Base-by-base conservation (phyloP, 2,888 invertebrate species). In the Xanthia icteritia region DNA sequence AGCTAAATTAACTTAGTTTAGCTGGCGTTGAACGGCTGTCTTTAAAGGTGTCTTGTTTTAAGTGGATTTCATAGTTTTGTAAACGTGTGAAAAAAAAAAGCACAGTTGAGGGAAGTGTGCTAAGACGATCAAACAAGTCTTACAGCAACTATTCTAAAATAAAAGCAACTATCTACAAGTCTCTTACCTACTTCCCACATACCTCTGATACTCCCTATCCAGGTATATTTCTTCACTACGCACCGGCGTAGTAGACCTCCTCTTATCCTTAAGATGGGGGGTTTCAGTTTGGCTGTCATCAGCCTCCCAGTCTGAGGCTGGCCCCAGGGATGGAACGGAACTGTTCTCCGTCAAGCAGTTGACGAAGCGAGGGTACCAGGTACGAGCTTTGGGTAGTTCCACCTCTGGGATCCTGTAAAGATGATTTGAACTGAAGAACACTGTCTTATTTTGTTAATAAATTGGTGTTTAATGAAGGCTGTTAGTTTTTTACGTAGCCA, bases 181-280 rank as follows among this genome's bases (percentile, higher is more conserved):
- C 15, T 31, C 79, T 79, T 69, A 81, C 65, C 67, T 81, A 84
- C 70, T 67, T 20, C 51, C 65, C 51, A 79, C 78, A 73, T 61
- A 96, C 95, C 94, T 94, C 90, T 95, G 94, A 83, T 96, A 96
- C 89, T 96, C 95, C 77, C 91, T 90, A 75, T 96, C 94, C 13
- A 96, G 91, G 63, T 91, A 90, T 36, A 93, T 85, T 70, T 93
- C 93, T 23, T 94, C 93, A 11, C 77, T 90, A 36, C 89, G 87
- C 71, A 88, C 90, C 5, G 93, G 93, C 2, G 92, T 92, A 45
- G 84, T 86, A 11, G 87, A 81, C 31, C 90, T 77, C 5, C 79
- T 60, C 63, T 85, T 82, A 17, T 76, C 81, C 51, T 60, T 67
- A 71, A 72, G 31, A 61, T 73, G 51, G 48, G 84, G 71, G 65